phyloP scores from a whole-genome alignment of 2,113 vertebrate genomes.

The Salvelinus namaycush region DNA sequence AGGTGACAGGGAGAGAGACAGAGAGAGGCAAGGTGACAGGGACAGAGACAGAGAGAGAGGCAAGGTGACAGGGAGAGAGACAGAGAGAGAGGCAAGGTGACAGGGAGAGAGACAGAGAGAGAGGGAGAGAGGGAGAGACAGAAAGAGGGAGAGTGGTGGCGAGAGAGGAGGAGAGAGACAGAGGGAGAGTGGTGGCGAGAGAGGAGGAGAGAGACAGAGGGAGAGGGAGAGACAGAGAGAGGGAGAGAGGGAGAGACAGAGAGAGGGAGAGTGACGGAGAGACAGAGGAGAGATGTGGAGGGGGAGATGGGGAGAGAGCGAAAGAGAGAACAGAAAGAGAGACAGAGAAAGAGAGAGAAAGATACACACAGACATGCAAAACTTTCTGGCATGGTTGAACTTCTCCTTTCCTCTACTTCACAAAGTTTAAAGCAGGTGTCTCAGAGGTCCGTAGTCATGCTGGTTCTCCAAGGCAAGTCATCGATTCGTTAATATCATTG shows the following conservation, averaged over 20 bases:
- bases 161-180: slow-evolving; percentile 1
- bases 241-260: background rate
- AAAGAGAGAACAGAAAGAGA: slow-evolving; percentile 23
- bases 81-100: too few relatives aligned
- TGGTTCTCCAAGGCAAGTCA: background rate
- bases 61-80: too few relatives aligned
- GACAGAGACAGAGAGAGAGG: background rate
- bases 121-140: background rate
- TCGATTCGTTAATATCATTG: background rate
- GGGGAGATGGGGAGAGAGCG: background rate
- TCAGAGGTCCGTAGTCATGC: slow-evolving; percentile 14
- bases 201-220: slow-evolving; percentile 42
- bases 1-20: background rate
- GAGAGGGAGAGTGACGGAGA: background rate
- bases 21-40: background rate
- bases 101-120: background rate
- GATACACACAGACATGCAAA: slow-evolving; percentile 25
- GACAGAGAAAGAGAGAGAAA: slow-evolving; percentile 35
- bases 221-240: background rate
- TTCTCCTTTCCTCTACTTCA: slow-evolving; percentile 29
- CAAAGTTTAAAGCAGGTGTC: background rate
- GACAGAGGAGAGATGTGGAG: background rate
- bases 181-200: background rate
- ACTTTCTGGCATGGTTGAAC: slow-evolving; percentile 57
- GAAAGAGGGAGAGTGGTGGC: background rate